Evolutionary conservation across 2,113 vertebrate genomes (phyloP).

Genomic region (Epinephelus fuscoguttatus): DNA sequence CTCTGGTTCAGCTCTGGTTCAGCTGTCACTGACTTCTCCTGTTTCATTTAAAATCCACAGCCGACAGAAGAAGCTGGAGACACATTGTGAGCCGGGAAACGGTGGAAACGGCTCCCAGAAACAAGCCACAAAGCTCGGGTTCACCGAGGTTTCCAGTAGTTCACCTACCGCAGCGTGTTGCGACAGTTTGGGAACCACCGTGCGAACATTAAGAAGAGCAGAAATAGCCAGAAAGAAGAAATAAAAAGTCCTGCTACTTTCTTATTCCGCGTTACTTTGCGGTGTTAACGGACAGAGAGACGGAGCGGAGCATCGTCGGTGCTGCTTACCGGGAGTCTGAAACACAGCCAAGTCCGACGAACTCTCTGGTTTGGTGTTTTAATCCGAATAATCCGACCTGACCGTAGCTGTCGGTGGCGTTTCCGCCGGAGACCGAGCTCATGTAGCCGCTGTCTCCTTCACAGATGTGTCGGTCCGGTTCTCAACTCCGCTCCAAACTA

Average conservation of each 20-base stretch:
- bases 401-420: background rate
- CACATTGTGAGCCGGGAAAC: background rate
- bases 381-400: background rate
- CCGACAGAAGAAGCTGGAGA: background rate
- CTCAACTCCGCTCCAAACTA: conserved; percentile 63
- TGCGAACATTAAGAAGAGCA: accelerated
- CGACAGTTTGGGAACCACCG: conserved; percentile 24
- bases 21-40: conserved; percentile 34
- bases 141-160: conserved; percentile 25
- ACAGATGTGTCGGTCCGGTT: background rate
- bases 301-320: conserved; percentile 21
- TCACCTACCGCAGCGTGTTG: conserved; percentile 58
- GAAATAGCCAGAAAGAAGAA: background rate
- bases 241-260: conserved; percentile 18
- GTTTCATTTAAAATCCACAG: background rate
- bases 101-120: background rate
- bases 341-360: conserved; percentile 60
- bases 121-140: conserved; percentile 3
- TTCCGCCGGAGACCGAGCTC: background rate
- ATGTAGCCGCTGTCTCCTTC: background rate
- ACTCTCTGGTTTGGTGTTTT: conserved; percentile 20
- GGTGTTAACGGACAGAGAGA: background rate
- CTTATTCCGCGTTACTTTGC: conserved; percentile 38
- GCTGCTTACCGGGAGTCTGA: conserved; percentile 37
- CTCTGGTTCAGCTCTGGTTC: conserved; percentile 27